A percentile compares a stretch with the other conserved stretches of the same genome.
Evolutionary conservation across 1,140 invertebrate species (phyloP).

Genomic region (Rhagoletis pomonella): DNA sequence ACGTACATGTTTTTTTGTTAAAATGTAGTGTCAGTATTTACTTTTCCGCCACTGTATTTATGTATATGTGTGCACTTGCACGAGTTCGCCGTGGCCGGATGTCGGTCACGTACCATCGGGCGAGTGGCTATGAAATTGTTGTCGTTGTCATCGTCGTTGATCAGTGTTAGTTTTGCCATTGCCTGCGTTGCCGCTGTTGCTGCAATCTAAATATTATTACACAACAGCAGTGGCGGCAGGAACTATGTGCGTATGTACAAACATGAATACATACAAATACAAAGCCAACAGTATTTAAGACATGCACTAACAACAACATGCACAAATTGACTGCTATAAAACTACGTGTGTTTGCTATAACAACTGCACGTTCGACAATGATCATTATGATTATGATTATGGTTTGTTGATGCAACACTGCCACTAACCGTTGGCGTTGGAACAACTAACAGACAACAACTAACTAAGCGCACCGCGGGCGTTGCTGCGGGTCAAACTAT

Average conservation of each 20-base stretch:
- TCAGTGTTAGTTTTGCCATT: slow-evolving; percentile 17
- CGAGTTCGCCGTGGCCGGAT: neutral
- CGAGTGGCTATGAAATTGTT: slow-evolving; percentile 52
- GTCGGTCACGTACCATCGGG: slow-evolving; percentile 47
- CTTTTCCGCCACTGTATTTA: neutral
- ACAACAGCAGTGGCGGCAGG: slow-evolving; percentile 16
- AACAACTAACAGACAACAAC: slow-evolving; percentile 16
- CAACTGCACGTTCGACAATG: slow-evolving; percentile 44
- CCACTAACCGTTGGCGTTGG: slow-evolving; percentile 23
- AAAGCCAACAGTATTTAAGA: neutral
- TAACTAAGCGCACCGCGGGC: slow-evolving; percentile 21
- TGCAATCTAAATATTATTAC: slow-evolving; percentile 41
- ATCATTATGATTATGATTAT: slow-evolving; percentile 49
- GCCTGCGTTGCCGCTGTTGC: neutral
- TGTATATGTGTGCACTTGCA: neutral
- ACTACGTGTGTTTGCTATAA: neutral
- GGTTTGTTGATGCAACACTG: slow-evolving; percentile 49
- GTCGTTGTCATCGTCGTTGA: slow-evolving; percentile 19
- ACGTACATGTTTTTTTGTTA: too few relatives aligned
- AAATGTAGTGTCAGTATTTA: too few relatives aligned
- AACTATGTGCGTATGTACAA: neutral
- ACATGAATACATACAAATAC: neutral
- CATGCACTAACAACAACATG: neutral
- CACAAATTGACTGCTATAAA: slow-evolving; percentile 38
- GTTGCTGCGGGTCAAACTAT: neutral